Evolutionary conservation across 2,797 vertebrate species (phyloP), one percentile per base, ranked within the genome.

Genomic region (Anguilla obscura): DNA sequence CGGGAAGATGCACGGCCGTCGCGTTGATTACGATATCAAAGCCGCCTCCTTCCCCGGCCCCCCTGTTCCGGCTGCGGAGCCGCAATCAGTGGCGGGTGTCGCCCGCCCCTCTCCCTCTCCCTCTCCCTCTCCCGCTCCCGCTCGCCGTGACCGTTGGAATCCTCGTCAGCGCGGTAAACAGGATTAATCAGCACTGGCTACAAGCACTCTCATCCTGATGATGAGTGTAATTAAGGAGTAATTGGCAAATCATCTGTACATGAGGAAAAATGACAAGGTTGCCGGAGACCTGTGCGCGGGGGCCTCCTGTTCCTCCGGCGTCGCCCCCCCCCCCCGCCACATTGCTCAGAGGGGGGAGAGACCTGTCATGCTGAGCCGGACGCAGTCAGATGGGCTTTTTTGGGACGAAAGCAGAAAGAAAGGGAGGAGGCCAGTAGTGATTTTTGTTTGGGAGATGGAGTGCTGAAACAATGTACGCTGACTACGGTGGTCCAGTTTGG

Each of bases 201-300:
- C 94, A 93, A 93, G 87, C 94, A 93, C 94, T 95, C 93, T 94
- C 93, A 95, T 95, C 96, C 96, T 96, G 95, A 96, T 96, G 96
- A 96, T 94, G 95, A 94, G 93, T 94, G 94, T 96, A 96, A 96
- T 97, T 96, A 96, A 94, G 95, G 93, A 95, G 94, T 96, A 96
- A 96, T 96, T 96, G 95, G 94, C 95, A 95, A 95, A 96, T 96
- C 95, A 96, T 96, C 96, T 94, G 94, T 96, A 96, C 95, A 96
- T 93, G 93, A 95, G 93, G 93, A 96, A 95, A 95, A 94, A 96
- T 95, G 95, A 96, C 94, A 93, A 90, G 92, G 88, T 21, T 91
- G 91, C 91, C 93, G 93, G 94, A 94, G 94, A 94, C 90, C 91
- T 87, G 86, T 89, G 85, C 83, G 84, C 14, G 87, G 63, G 84